These are phyloP conservation scores for mouse (Mus musculus) DNA, from an alignment of 2,113 vertebrate genomes.

Conservation along the genomic window GRCm39 chr1:178088001-178088500, in stretches of 20 bases:
- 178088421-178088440: background rate
- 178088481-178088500: background rate
- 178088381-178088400: background rate
- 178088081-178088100: background rate
- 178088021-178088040: too few species aligned
- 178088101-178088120: background rate
- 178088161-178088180: background rate
- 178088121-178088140: background rate
- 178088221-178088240: background rate
- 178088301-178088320: background rate
- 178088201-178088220: background rate
- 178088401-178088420: background rate
- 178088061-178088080: background rate
- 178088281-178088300: background rate
- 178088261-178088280: background rate
- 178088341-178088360: too few species aligned
- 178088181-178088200: background rate
- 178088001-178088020: background rate
- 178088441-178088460: background rate
- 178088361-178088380: too few species aligned
- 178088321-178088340: background rate
- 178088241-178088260: background rate
- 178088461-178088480: background rate
- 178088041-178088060: background rate
- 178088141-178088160: background rate